Evolutionary conservation across 1,140 invertebrate species (phyloP), one percentile per base, ranked within the genome.

Genomic region (Mycetomoellerius zeteki): DNA sequence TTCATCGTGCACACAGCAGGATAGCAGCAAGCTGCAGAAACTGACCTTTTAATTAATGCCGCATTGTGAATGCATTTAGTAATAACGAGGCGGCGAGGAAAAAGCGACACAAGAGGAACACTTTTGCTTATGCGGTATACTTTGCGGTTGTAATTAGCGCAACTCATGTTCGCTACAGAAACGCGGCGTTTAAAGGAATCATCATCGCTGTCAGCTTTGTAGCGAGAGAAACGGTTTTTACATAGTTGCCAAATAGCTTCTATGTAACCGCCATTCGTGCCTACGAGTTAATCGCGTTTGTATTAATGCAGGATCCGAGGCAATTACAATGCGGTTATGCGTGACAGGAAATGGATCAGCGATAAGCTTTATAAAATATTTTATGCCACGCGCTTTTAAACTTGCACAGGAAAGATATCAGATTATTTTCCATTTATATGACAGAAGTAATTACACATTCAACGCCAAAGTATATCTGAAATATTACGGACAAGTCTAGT

Each of bases 11-110:
- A 73, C 69, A 47, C 43, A 56, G 67, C 56, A 67, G 33, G 21
- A 82, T 71, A 72, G 65, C 65, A 69, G 65, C 69, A 73, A 47
- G 33, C 54, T 75, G 24, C n/a, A 73, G 69, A 62, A 73, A 75
- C 69, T 84, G 71, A 84, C 80, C 54, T 84, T 84, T 84, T 84
- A 84, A 84, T 84, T 84, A 84, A 75, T 84, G 80, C 67, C 24
- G 37, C 80, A 60, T 58, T 84, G 80, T 84, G 69, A 84, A 84
- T 84, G 69, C 69, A 73, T 84, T 84, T 84, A 84, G n/a, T 52
- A 75, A 84, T 71, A 84, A 84, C 69, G 80, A 84, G 54, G 37
- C 80, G 14, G 30, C 43, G n/a, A 43, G 69, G 69, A 84, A 84
- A 84, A 84, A 84, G 80, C 37, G 69, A 75, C 69, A 75, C 54